Conservation (phyloP, 2,113 vertebrate genomes). For the Bubo blakistoni region DNA sequence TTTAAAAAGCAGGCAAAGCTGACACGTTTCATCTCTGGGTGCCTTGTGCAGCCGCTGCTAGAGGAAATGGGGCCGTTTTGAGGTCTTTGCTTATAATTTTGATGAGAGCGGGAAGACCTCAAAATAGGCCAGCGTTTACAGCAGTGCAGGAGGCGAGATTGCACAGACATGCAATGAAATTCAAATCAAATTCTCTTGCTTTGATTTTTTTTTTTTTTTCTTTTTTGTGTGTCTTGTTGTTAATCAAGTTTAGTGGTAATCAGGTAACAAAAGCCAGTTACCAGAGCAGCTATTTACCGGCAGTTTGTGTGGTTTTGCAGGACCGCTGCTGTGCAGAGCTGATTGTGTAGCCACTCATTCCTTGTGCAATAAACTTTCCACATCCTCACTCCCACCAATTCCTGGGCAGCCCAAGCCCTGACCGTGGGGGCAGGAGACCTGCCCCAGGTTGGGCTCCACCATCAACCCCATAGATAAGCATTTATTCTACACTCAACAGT, state of each 20-base stretch:
- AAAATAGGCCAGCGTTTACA: not conserved
- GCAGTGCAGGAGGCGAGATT: not conserved
- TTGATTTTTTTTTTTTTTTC: not conserved
- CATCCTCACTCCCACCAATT: fast-evolving
- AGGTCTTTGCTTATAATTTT: not conserved
- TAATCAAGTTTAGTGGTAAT: not conserved
- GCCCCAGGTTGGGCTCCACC: not conserved
- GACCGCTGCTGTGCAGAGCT: fast-evolving
- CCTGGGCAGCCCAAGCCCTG: not conserved
- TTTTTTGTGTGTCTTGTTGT: no score
- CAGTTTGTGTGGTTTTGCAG: not conserved
- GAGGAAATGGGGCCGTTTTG: not conserved
- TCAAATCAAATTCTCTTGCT: not conserved
- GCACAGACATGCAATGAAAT: not conserved
- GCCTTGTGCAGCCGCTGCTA: not conserved
- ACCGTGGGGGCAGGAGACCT: not conserved
- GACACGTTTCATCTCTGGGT: not conserved
- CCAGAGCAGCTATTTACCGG: fast-evolving
- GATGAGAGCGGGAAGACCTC: not conserved
- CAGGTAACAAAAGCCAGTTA: not conserved
- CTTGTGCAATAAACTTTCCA: not conserved
- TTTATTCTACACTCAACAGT: fast-evolving
- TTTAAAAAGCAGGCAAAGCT: not conserved
- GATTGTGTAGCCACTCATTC: fast-evolving
- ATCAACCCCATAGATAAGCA: fast-evolving